A percentile compares a stretch with the other conserved stretches of the same genome.
phyloP scores from a whole-genome alignment of 2,888 invertebrate species.

The Augiades crinisus region DNA sequence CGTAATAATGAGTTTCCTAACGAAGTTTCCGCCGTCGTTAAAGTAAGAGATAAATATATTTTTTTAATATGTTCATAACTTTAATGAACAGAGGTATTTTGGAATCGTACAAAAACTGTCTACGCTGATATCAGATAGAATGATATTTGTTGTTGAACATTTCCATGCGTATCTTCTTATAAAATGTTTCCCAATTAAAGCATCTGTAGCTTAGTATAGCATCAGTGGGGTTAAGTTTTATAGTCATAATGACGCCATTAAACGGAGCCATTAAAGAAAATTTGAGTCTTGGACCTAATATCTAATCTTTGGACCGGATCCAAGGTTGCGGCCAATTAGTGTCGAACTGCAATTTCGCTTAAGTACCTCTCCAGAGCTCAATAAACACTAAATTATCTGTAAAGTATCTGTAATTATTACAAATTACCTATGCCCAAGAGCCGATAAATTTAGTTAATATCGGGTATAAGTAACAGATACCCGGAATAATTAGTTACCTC shows the following conservation, averaged over 20 bases:
- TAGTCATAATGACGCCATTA: slow-evolving; percentile 18
- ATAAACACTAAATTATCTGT: slow-evolving; percentile 32
- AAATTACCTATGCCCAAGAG: slow-evolving; percentile 30
- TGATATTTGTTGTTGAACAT: no score
- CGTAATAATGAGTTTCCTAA: no score
- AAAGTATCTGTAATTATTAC: slow-evolving; percentile 30
- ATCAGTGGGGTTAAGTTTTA: not conserved
- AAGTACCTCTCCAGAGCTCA: slow-evolving; percentile 22
- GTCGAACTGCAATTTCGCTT: slow-evolving; percentile 25
- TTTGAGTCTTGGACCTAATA: slow-evolving; percentile 16
- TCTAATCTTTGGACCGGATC: slow-evolving; percentile 22
- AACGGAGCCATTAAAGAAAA: slow-evolving; percentile 19
- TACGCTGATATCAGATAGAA: no score
- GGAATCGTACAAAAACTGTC: no score
- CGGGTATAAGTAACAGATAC: slow-evolving; percentile 44
- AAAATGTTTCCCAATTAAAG: no score
- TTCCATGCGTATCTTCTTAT: no score
- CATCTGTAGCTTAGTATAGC: no score
- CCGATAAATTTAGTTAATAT: slow-evolving; percentile 33
- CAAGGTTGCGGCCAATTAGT: slow-evolving; percentile 25
- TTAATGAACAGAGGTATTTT: no score
- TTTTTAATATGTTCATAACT: no score
- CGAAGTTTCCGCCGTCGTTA: no score
- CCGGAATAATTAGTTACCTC: slow-evolving; percentile 46
- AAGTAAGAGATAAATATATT: no score